phyloP scores from a whole-genome alignment of 2,113 vertebrate genomes.

The Oreochromis aureus region DNA sequence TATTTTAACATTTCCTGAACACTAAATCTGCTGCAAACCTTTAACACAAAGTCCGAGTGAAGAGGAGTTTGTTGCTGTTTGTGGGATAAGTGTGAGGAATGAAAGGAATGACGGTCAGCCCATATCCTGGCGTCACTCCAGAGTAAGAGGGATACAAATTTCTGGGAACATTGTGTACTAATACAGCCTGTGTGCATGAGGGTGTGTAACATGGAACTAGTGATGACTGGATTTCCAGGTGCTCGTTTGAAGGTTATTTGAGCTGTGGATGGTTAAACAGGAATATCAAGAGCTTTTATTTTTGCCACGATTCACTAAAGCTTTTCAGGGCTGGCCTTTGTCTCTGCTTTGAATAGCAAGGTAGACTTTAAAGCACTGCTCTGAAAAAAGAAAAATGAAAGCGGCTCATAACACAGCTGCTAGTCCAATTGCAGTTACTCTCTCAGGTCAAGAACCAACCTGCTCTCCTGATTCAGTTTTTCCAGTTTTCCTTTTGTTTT shows the following conservation, averaged over 20 bases:
- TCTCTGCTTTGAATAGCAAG: conserved; percentile 33
- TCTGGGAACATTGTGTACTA: conserved; percentile 16
- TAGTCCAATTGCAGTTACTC: neutral
- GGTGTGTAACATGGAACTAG: neutral
- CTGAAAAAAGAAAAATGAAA: neutral
- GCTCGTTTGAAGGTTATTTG: neutral
- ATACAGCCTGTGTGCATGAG: neutral
- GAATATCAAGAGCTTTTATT: neutral
- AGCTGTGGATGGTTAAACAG: neutral
- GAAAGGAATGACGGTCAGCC: conserved; percentile 7
- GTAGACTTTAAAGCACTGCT: neutral
- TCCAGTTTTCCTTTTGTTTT: conserved; percentile 58
- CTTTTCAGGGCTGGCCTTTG: conserved; percentile 25
- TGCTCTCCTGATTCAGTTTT: conserved; percentile 26
- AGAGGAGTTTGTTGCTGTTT: neutral
- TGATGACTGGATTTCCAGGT: neutral
- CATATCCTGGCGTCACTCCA: neutral
- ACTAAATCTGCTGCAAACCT: neutral
- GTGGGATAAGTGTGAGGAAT: neutral
- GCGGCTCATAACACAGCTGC: neutral
- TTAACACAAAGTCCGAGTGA: neutral
- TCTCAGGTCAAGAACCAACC: conserved; percentile 25
- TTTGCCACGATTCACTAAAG: neutral
- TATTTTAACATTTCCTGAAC: neutral
- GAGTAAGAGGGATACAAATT: neutral